phyloP scores from a whole-genome alignment of 2,888 invertebrate species.

The Netelia inedita region DNA sequence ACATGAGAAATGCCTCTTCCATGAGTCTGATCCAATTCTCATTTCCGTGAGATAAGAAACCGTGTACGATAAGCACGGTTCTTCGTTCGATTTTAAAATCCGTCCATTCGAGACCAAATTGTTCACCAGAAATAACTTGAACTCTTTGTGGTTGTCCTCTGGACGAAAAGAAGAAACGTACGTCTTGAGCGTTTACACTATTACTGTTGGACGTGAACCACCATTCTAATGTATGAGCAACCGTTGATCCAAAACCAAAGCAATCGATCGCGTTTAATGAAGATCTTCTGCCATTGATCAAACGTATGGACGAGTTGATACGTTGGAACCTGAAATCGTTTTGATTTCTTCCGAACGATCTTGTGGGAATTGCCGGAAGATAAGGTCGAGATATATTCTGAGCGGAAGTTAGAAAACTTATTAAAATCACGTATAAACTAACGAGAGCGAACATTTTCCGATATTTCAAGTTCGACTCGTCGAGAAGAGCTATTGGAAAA shows the following conservation, averaged over 20 bases:
- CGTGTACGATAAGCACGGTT: constrained; percentile 88
- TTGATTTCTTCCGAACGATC: background rate
- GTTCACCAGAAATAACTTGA: constrained; percentile 84
- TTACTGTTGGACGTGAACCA: constrained; percentile 86
- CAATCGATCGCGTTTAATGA: constrained; percentile 84
- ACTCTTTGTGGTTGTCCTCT: constrained; percentile 84
- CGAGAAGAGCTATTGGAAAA: background rate
- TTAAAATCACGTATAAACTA: background rate
- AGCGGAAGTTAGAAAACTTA: background rate
- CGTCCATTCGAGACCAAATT: constrained; percentile 87
- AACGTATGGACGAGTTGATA: constrained; percentile 33
- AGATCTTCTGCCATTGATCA: background rate
- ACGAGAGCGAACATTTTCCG: background rate
- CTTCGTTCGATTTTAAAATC: constrained; percentile 86
- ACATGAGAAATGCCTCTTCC: constrained; percentile 87
- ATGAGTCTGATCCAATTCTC: constrained; percentile 88
- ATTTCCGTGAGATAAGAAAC: constrained; percentile 88
- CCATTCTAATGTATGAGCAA: constrained; percentile 83
- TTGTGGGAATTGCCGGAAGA: no score
- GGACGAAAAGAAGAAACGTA: constrained; percentile 86
- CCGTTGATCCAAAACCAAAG: constrained; percentile 85
- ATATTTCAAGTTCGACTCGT: background rate
- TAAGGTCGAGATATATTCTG: background rate
- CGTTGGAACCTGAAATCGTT: constrained; percentile 54
- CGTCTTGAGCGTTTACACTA: constrained; percentile 85